Percentiles rank a stretch among this genome's conserved stretches.
phyloP scores from a whole-genome alignment of 2,888 invertebrate species.

The Myopa testacea region DNA sequence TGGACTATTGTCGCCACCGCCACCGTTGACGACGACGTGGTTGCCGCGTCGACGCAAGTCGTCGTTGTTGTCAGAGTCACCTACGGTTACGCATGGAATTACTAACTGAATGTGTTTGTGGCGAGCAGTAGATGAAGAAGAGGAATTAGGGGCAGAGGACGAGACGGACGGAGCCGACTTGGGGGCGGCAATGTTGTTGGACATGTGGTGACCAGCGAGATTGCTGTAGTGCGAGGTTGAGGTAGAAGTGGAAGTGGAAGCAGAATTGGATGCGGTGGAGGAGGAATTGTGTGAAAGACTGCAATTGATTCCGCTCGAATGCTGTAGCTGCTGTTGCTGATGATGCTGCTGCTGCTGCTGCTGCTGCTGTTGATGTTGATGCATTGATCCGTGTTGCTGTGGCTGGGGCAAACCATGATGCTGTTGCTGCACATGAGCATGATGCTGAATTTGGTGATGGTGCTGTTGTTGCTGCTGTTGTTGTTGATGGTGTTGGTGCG shows the following conservation, averaged over 20 bases:
- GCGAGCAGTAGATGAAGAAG: slow-evolving; percentile 49
- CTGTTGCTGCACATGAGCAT: slow-evolving; percentile 44
- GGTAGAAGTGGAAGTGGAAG: slow-evolving; percentile 64
- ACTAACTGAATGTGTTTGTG: slow-evolving; percentile 76
- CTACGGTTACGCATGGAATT: slow-evolving; percentile 83
- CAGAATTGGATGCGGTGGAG: slow-evolving; percentile 59
- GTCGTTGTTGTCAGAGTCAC: slow-evolving; percentile 79
- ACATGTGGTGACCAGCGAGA: slow-evolving; percentile 44
- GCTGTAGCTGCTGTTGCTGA: slow-evolving; percentile 40
- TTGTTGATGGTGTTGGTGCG: slow-evolving; percentile 46
- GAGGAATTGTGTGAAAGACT: slow-evolving; percentile 49
- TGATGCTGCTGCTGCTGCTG: slow-evolving; percentile 50
- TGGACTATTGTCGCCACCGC: slow-evolving; percentile 54
- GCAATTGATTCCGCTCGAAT: slow-evolving; percentile 41
- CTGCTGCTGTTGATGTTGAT: slow-evolving; percentile 47
- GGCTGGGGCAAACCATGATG: slow-evolving; percentile 11
- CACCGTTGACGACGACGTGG: slow-evolving; percentile 45
- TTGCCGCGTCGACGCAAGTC: slow-evolving; percentile 67
- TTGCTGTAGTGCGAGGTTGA: slow-evolving; percentile 51
- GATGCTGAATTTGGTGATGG: slow-evolving; percentile 32
- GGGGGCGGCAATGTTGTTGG: slow-evolving; percentile 44
- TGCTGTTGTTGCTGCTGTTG: slow-evolving; percentile 49
- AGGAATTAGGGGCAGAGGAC: slow-evolving; percentile 49
- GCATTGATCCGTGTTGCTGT: slow-evolving; percentile 46
- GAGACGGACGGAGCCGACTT: slow-evolving; percentile 40